Base-by-base conservation (phyloP, 2,888 invertebrate species). In the Zygothrica quintamaculata region DNA sequence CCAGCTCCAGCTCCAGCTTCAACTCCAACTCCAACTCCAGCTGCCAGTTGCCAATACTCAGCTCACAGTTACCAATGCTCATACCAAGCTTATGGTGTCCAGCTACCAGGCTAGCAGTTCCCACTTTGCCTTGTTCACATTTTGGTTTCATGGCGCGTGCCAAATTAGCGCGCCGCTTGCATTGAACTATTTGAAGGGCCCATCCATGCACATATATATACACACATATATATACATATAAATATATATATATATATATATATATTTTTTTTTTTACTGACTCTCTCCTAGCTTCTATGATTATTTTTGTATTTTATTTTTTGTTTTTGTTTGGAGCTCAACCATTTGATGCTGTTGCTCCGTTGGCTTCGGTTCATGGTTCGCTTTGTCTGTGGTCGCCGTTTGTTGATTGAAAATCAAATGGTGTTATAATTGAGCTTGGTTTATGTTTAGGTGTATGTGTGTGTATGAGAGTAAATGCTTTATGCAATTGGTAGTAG, bases 131-230 rank as follows among this genome's bases (percentile, higher is more conserved):
- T 44, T 29, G 29, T 29, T 26, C 48, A 46, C 44, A 25, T 53
- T 64, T 62, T 77, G 72, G 50, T 47, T 51, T 8, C 58, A 36
- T 62, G 86, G 77, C 84, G 86, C 82, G 86, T 84, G 82, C 82
- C 82, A 84, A 84, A 86, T 86, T 84, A 84, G 77, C 84, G 77
- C 73, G 36, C 58, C 60, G 59, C 77, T 62, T 74, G 68, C 71
- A 74, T 81, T 73, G 85, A 81, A 81, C 85, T 84, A 79, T 81
- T 77, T 65, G 62, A 43, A 55, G 48, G 44, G 36, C 37, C 59
- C 57, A 61, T 25, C 22, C 50, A 39, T 9, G 3, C 25, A 42
- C 8, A 6, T 1, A 16, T 12, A 37, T 8, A 29, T 22, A 9
- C 34, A n/a, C n/a, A 6, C 25, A 42, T n/a, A 6, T 1, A 16